Evolutionary conservation across 2,888 invertebrate species (phyloP), one percentile per base, ranked within the genome.

Genomic region (Bellardia pandia): DNA sequence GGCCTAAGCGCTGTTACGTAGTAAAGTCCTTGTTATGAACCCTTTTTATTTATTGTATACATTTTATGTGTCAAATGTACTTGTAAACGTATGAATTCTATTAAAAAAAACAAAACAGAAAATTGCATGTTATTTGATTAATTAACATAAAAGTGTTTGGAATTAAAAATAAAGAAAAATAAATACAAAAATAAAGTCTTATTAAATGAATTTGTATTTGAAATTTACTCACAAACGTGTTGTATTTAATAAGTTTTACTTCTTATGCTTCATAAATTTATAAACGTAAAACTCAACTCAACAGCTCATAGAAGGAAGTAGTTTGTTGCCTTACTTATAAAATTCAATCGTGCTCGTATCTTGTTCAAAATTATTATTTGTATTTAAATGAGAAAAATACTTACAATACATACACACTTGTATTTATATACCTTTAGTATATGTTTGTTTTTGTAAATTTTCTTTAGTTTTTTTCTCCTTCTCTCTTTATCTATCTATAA

Each of bases 81-180:
- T 51, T 72, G 71, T 77, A 40, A 64, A 42, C 60, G 53, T 69
- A 64, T 71, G 16, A 62, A 5, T 53, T 68, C 13, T 42, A 4
- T 23, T 23, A 23, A 23, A 23, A n/a, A 33, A 51, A 30, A 16
- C 2, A 48, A 51, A 69, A 33, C 60, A 58, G 51, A 71, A 77
- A 80, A 80, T 80, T 86, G 86, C 86, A 86, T 86, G 86, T 80
- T 83, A 42, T 80, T 76, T 80, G 64, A 71, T 84, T 86, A 86
- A 86, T 86, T 86, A 86, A 80, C 80, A 80, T 86, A 60, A 62
- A 71, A 82, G 72, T 72, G 53, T 72, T 74, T 66, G 58, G 5
- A 42, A 23, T 75, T 23, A 11, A 53, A 74, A 62, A 51, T 14
- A 74, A 62, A 51, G 16, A 42, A 56, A 56, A 60, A 14, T 14